Conservation (phyloP, 2,113 vertebrate species). For the Sinocyclocheilus rhinocerous region DNA sequence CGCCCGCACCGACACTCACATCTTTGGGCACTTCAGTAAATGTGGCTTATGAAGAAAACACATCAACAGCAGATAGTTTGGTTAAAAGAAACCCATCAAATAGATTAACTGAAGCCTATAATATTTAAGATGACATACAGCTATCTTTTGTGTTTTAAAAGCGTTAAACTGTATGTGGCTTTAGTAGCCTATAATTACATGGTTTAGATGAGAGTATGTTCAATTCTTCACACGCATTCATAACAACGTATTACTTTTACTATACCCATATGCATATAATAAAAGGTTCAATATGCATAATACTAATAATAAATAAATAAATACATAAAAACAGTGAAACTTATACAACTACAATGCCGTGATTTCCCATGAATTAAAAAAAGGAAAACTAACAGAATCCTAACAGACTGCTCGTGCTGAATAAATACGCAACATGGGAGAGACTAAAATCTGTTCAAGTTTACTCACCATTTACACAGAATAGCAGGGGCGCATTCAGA, state of each 20-base stretch:
- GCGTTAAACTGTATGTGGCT: background rate
- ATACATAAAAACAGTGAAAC: background rate
- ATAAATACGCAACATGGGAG: constrained; percentile 34
- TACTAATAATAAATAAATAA: background rate
- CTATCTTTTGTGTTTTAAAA: background rate
- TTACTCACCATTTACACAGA: constrained; percentile 85
- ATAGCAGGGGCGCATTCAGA: constrained; percentile 79
- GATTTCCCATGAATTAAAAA: background rate
- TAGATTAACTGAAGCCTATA: background rate
- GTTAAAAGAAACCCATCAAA: background rate
- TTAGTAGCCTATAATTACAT: background rate
- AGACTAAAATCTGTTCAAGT: constrained; percentile 53
- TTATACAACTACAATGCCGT: background rate
- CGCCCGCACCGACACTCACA: constrained; percentile 91
- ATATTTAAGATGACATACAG: background rate
- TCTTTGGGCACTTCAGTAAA: constrained; percentile 96
- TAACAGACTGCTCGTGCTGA: background rate
- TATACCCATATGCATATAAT: background rate
- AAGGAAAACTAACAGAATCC: background rate
- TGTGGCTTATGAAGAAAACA: constrained; percentile 77
- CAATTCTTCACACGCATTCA: background rate
- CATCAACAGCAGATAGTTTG: constrained; percentile 63
- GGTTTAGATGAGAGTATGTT: background rate
- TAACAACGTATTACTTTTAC: background rate
- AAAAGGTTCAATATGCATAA: background rate